Evolutionary conservation across 92 coral and sea anemone genomes (phyloP).

Genomic region (Epizoanthus scotinus): DNA sequence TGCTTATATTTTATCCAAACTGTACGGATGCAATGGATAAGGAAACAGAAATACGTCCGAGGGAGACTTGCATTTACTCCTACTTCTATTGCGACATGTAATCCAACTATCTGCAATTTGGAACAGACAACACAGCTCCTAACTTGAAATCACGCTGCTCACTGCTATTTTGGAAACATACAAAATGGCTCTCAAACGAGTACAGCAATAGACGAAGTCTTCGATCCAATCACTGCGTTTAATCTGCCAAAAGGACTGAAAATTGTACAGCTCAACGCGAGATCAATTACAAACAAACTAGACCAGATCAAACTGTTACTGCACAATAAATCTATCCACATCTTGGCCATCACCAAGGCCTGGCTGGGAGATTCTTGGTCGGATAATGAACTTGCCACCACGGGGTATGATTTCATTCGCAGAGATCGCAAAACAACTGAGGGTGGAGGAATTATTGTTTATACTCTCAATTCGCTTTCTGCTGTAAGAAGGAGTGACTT

Average conservation of each 20-base stretch:
- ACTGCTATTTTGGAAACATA: too few relatives aligned
- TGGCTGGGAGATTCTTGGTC: constrained; percentile 50
- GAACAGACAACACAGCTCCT: too few relatives aligned
- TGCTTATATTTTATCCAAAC: not conserved
- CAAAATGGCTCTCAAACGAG: too few relatives aligned
- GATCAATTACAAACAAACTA: constrained; percentile 25
- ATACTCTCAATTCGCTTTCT: constrained; percentile 14
- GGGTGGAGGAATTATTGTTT: constrained; percentile 41
- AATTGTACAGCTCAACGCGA: constrained; percentile 15
- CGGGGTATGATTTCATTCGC: constrained; percentile 51
- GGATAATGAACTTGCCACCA: constrained; percentile 45
- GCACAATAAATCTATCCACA: constrained; percentile 32
- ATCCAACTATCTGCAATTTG: too few relatives aligned
- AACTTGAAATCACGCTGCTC: too few relatives aligned
- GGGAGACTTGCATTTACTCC: not conserved
- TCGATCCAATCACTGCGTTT: too few relatives aligned
- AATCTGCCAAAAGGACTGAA: constrained; percentile 45
- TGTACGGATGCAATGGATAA: not conserved
- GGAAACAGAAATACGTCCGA: not conserved
- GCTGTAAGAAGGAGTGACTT: constrained; percentile 18
- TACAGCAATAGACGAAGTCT: too few relatives aligned
- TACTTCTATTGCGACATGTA: constrained; percentile 35
- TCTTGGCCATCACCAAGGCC: constrained; percentile 33
- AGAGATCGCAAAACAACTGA: constrained; percentile 44
- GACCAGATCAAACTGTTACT: constrained; percentile 39